These are phyloP conservation scores for Ecliptopera silaceata DNA, from an alignment of 2,888 invertebrate genomes.

Conservation along the genomic window DNA sequence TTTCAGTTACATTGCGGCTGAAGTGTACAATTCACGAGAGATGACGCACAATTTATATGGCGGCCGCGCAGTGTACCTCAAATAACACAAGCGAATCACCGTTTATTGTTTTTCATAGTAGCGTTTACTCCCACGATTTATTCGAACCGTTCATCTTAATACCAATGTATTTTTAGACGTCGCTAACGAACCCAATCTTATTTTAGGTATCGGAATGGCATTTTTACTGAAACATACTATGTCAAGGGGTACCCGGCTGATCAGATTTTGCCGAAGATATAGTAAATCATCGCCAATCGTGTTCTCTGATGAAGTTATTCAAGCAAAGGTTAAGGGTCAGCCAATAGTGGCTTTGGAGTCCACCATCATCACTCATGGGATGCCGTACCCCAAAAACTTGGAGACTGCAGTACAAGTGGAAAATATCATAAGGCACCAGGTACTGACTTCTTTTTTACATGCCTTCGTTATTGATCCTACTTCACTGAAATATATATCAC, in stretches of 20 bases:
- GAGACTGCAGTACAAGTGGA: constrained; percentile 93
- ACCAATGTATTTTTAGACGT: constrained; percentile 41
- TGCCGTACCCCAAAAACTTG: constrained; percentile 96
- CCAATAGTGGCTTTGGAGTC: constrained; percentile 98
- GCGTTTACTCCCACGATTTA: constrained; percentile 32
- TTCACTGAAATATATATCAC: no score
- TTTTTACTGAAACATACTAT: constrained; percentile 51
- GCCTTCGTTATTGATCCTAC: no score
- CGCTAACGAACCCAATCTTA: constrained; percentile 46
- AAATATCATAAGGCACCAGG: constrained; percentile 87
- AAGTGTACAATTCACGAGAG: no score
- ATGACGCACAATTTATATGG: no score
- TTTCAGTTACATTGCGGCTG: no score
- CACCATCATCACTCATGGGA: constrained; percentile 98
- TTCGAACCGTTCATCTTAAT: constrained; percentile 35
- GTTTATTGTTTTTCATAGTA: no score
- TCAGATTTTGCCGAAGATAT: constrained; percentile 46
- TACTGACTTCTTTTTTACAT: constrained; percentile 47
- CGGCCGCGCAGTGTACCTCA: no score
- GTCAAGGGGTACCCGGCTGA: constrained; percentile 43
- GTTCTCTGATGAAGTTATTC: constrained; percentile 84
- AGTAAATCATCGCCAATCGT: constrained; percentile 51
- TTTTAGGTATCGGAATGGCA: constrained; percentile 59
- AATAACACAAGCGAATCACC: no score
- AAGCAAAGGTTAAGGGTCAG: constrained; percentile 83